Evolutionary conservation across 2,888 invertebrate species (phyloP), one percentile per base, ranked within the genome.

Genomic region (Stenodera caucasica): DNA sequence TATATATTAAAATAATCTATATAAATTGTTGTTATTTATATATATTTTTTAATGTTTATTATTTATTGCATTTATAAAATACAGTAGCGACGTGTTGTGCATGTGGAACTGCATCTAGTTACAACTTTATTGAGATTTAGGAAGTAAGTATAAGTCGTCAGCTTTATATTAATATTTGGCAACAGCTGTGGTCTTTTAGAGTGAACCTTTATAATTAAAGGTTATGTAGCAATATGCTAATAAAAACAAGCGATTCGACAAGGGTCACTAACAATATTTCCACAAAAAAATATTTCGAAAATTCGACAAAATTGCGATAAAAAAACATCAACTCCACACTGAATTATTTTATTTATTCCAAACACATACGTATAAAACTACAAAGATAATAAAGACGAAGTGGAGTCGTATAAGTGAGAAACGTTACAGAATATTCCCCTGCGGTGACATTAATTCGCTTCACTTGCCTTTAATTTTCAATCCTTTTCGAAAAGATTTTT

Each of bases 111-210:
- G 45, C 45, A 21, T 23, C 45, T 45, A 45, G 12, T 45, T 23
- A 12, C 23, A 23, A 45, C 23, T 45, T 45, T 45, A 45, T 45
- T 45, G 33, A 58, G 66, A 64, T 67, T 66, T 64, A 63, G 57
- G 45, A 45, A 57, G 51, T 53, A 66, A 63, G 62, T 63, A 58
- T 53, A 64, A 64, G 60, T 59, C 61, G 53, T 66, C 58, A 56
- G 56, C 53, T 66, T 66, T 67, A 68, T 69, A 67, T 67, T 69
- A 68, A 69, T 69, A 68, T 69, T 18, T 23, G 66, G 67, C 49
- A 70, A 63, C 68, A 67, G 70, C 67, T 68, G 70, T 57, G 65
- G 58, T 65, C 61, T 68, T 61, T 64, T 61, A 60, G 57, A 63
- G 45, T 60, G 57, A 61, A 67, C 66, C 70, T 63, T 67, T 58